These are phyloP conservation scores for Sibirionetta formosa DNA, from an alignment of 2,797 vertebrate genomes.

Conservation along the genomic window DNA sequence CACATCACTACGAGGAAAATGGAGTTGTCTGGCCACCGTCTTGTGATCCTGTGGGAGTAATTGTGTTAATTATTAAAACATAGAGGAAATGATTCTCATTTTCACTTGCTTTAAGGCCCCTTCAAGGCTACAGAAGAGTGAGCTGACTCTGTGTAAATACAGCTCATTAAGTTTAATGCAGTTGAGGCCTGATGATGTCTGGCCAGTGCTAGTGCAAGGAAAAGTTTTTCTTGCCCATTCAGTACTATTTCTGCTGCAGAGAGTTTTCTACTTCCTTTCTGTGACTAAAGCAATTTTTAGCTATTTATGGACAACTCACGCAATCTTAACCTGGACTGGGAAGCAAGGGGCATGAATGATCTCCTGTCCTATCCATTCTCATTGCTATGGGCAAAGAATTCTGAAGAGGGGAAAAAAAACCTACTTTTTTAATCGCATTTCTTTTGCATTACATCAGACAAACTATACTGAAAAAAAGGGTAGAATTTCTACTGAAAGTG, in stretches of 20 bases:
- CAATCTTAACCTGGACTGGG: neutral
- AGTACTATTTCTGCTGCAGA: constrained; percentile 9
- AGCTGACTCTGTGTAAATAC: constrained; percentile 10
- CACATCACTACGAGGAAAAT: neutral
- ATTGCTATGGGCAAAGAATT: neutral
- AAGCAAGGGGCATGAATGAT: neutral
- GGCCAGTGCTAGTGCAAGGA: neutral
- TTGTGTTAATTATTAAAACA: neutral
- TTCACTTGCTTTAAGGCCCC: constrained; percentile 8
- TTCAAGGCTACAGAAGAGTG: neutral
- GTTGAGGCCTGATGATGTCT: neutral
- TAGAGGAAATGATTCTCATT: constrained; percentile 1
- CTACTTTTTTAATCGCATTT: neutral
- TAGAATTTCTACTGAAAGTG: constrained; percentile 2
- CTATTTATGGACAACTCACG: neutral
- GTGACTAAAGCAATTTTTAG: neutral
- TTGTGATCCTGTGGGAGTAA: neutral
- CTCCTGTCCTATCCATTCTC: neutral
- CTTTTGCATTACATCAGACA: constrained; percentile 28
- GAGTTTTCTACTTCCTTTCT: neutral
- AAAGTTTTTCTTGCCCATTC: neutral
- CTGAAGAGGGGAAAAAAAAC: fast-evolving
- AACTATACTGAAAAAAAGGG: neutral
- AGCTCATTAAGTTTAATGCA: constrained; percentile 24
- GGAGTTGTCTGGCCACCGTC: neutral